Evolutionary conservation across 1,140 invertebrate genomes (phyloP).

Genomic region (Platyscapa corneri): DNA sequence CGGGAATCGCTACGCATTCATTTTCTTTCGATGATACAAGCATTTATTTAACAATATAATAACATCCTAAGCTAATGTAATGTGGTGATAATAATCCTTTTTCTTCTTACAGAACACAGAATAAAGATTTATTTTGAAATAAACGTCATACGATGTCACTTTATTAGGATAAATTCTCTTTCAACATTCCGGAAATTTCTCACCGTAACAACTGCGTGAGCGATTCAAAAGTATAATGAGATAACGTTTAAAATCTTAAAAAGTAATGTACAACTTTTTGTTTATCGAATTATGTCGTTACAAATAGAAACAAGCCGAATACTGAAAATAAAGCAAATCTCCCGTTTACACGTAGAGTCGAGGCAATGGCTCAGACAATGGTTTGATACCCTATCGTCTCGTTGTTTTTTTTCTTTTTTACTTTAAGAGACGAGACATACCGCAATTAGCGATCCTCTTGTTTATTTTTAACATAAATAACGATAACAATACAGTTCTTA

Average conservation of each 20-base stretch:
- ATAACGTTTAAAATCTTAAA: constrained; percentile 20
- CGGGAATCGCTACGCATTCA: constrained; percentile 61
- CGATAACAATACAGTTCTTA: constrained; percentile 64
- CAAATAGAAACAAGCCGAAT: constrained; percentile 16
- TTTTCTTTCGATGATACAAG: constrained; percentile 66
- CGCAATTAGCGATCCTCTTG: not conserved
- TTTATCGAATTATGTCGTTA: not conserved
- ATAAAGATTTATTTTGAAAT: constrained; percentile 15
- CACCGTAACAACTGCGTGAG: not conserved
- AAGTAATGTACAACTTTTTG: constrained; percentile 8
- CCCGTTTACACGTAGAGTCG: not conserved
- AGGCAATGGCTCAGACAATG: not conserved
- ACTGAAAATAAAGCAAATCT: constrained; percentile 36
- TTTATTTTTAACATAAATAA: constrained; percentile 66
- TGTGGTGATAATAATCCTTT: constrained; percentile 62
- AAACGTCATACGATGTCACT: constrained; percentile 5
- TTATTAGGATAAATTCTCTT: not conserved
- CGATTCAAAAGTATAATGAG: not conserved
- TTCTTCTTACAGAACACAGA: constrained; percentile 19
- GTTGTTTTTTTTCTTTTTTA: not conserved
- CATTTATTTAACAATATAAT: constrained; percentile 66
- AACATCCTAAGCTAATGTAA: constrained; percentile 66
- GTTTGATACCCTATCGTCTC: not conserved
- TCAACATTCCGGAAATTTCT: not conserved
- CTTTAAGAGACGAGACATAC: constrained; percentile 3